Base-by-base conservation (phyloP, 1,140 invertebrate genomes). In the Thaumetopoea pityocampa region DNA sequence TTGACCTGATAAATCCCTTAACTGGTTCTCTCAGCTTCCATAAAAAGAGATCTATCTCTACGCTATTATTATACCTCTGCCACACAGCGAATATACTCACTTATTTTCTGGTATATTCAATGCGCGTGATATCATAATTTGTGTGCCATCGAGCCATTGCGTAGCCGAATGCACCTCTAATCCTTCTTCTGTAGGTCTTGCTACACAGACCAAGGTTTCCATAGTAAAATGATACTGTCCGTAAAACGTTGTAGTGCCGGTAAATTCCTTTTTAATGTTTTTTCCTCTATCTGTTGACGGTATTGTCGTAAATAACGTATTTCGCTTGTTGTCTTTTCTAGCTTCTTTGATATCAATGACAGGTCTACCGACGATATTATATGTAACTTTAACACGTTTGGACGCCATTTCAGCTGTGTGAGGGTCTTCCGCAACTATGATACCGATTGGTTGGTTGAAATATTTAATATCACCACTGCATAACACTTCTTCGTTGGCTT, bases 391-490 rank as follows among this genome's bases (percentile, higher is more conserved):
- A 1, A 95, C 90, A 44, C 89, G 69, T 49, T 88, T 87, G 0
- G 89, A 87, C 3, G 91, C 92, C 22, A 87, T 82, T 7, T 90
- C 80, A 1, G 92, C 92, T 18, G 88, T 54, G 7, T 82, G 64
- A 36, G 89, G 78, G 24, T 82, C 89, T 35, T 88, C 67, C 0
- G 92, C 93, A 1, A 92, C 88, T 1, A 96, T 86, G 1, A 95
- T 72, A 0, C 92, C 94, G 2, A 93, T 59, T 0, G 92, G 88
- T 59, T 95, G 92, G 4, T 91, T 89, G 23, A 89, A 90, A 61
- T 88, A 91, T 9, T 81, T 63, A 0, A 93, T 86, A n/a, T 51
- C 51, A 3, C 69, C 69, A 18, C 60, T 46, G 37, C 83, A 86
- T 48, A 89, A 78, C 6, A 89, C 63, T 63, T 88, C 86, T 72